phyloP scores from a whole-genome alignment of 2,113 vertebrate genomes.

The Cyanocitta stelleri region DNA sequence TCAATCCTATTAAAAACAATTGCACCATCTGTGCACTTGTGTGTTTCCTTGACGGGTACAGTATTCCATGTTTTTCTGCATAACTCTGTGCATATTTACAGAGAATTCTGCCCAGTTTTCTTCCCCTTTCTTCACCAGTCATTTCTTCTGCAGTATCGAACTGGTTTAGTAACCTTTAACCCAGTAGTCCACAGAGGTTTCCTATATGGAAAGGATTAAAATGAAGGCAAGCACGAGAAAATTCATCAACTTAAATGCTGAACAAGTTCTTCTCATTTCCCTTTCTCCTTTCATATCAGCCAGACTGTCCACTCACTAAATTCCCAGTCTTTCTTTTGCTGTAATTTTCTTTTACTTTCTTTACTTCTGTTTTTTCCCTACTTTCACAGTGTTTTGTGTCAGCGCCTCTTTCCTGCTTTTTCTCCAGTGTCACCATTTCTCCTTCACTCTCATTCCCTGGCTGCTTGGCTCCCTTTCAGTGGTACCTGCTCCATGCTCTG shows the following conservation, averaged over 20 bases:
- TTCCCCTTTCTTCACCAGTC: neutral
- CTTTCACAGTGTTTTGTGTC: neutral
- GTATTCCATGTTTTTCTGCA: neutral
- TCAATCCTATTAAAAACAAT: neutral
- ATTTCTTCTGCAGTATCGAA: neutral
- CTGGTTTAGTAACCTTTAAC: neutral
- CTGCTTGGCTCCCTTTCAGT: neutral
- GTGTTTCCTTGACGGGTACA: neutral
- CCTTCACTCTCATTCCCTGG: neutral
- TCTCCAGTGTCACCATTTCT: neutral
- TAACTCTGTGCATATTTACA: neutral
- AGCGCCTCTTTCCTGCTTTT: neutral
- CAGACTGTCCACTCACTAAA: neutral
- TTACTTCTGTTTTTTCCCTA: neutral
- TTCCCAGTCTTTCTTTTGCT: neutral
- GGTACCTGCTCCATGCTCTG: neutral
- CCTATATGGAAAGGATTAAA: neutral
- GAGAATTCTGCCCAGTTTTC: neutral
- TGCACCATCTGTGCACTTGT: neutral
- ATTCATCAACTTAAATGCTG: neutral
- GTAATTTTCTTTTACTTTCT: neutral
- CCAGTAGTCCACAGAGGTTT: neutral
- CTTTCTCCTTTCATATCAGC: neutral
- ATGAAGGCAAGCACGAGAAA: fast-evolving
- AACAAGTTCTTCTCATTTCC: neutral